Conservation (phyloP, 2,797 vertebrate genomes). For the Galago senegalensis region DNA sequence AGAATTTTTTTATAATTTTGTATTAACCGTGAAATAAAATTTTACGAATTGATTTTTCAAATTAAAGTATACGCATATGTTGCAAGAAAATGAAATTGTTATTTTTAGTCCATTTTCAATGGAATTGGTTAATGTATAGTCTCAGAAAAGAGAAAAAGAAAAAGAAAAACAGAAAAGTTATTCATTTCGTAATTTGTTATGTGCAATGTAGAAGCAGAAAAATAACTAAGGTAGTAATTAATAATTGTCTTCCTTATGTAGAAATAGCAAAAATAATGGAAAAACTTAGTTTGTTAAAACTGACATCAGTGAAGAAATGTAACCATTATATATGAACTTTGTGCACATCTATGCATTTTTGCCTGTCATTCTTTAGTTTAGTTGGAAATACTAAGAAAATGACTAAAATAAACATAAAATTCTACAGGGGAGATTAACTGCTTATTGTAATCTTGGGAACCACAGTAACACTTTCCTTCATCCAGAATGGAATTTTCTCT, state of each 20-base stretch:
- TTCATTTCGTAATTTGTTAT: conserved; percentile 2
- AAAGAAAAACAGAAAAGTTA: neutral
- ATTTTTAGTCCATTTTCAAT: neutral
- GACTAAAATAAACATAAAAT: neutral
- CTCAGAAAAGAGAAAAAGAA: no score
- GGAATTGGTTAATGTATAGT: neutral
- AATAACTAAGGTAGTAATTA: neutral
- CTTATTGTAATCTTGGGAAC: neutral
- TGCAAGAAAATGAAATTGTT: neutral
- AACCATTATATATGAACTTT: neutral
- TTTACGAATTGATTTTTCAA: neutral
- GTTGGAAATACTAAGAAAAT: neutral
- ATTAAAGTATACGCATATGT: neutral
- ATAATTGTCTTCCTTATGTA: neutral
- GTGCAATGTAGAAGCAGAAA: conserved; percentile 8
- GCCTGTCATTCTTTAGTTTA: neutral
- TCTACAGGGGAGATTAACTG: neutral
- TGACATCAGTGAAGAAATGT: neutral
- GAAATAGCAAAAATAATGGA: neutral
- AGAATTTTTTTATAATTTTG: neutral
- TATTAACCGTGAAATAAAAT: conserved; percentile 25
- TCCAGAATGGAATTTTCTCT: neutral
- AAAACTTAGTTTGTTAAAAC: neutral
- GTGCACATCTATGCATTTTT: neutral
- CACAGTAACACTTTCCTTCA: neutral